Base-by-base conservation (phyloP, 2,113 vertebrate genomes). In the Brachyhypopomus gauderio region DNA sequence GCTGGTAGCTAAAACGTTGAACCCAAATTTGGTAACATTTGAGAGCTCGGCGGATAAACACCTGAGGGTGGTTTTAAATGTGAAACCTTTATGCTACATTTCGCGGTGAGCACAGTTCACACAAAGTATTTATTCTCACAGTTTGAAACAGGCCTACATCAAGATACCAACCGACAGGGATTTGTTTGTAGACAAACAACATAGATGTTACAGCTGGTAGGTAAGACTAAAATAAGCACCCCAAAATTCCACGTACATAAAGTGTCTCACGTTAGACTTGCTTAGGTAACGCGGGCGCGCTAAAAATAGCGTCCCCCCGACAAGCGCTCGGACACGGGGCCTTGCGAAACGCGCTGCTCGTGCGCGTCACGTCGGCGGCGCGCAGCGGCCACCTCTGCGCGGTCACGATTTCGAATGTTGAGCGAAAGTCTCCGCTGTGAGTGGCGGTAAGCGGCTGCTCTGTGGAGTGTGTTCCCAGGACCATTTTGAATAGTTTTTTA, bases 281-380 rank as follows among this genome's bases (percentile, higher is more conserved):
- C 16, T 4, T 34, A 16, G 41, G 38, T 3, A 27, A 45, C 27
- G 4, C 34, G 34, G 14, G 23, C 34, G 3, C 20, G 60, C 38
- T 41, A 60, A 41, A 23, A n/a, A 20, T 16, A 23, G 2, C 30
- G 62, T 36, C 25, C 11, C 11, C 0, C 38, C 55, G 38, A n/a
- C 63, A 52, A 72, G 8, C 3, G 66, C 23, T 59, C 76, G 1
- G 63, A 34, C 74, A 63, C 72, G 45, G 22, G 70, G 71, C 64
- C 30, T 38, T 38, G n/a, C 27, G 74, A 66, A 74, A 36, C 71
- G 2, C 14, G 0, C 22, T 36, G 41, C 41, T 41, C 30, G 5
- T 19, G 66, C 62, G 76, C 81, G 76, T 85, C 76, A 78, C 78
- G 58, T n/a, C 76, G 80, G 80, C 58, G 45, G 78, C 77, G 84